phyloP scores from a whole-genome alignment of 2,888 invertebrate species.

The Epinotia brunnichana region DNA sequence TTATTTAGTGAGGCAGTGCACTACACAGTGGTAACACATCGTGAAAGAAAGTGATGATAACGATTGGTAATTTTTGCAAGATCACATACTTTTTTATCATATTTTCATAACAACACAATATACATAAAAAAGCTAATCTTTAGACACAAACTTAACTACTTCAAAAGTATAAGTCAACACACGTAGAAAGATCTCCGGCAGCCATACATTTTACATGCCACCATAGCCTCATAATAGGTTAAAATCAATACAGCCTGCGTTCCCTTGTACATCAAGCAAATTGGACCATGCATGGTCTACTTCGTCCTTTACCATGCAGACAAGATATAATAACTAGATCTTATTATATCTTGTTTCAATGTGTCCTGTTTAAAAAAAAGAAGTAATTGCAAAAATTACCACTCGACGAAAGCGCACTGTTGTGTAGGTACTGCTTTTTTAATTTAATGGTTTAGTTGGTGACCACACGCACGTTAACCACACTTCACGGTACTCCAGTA shows the following conservation, averaged over 20 bases:
- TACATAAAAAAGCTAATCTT: no score
- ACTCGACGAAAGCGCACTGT: constrained; percentile 45
- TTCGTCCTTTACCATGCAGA: background rate
- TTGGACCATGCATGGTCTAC: background rate
- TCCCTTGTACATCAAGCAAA: background rate
- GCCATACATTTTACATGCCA: no score
- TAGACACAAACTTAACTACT: no score
- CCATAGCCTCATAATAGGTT: no score
- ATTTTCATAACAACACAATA: background rate
- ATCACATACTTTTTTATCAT: background rate
- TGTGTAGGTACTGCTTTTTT: constrained; percentile 49
- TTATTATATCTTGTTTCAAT: no score
- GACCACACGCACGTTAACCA: constrained; percentile 77
- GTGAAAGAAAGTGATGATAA: constrained; percentile 3
- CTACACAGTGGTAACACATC: background rate
- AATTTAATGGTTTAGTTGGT: constrained; percentile 70
- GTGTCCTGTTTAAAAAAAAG: background rate
- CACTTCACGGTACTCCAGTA: constrained; percentile 63
- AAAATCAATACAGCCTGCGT: no score
- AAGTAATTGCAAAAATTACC: constrained; percentile 13
- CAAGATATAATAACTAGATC: background rate
- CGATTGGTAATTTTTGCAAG: constrained; percentile 17
- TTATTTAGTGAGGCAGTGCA: constrained; percentile 48
- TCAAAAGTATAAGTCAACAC: no score
- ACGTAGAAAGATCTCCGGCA: no score